These are phyloP conservation scores for Deilephila elpenor DNA, from an alignment of 2,888 invertebrate species.

Conservation along the genomic window DNA sequence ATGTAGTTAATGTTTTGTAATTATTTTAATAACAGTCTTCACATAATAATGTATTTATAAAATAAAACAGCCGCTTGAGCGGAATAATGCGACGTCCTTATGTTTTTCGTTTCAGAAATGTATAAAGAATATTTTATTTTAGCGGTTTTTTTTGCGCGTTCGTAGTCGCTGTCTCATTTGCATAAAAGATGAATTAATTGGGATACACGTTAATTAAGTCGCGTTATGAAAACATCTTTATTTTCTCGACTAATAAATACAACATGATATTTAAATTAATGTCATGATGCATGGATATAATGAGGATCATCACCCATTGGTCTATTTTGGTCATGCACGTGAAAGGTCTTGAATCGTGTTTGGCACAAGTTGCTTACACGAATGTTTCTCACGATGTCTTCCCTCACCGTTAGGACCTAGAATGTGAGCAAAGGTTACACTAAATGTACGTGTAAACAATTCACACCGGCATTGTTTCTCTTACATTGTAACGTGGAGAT, in stretches of 20 bases:
- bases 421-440: constrained; percentile 27
- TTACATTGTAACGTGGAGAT: background rate
- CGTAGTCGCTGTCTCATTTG: background rate
- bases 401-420: constrained; percentile 23
- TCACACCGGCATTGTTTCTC: constrained; percentile 19
- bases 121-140: constrained; percentile 13
- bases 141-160: background rate
- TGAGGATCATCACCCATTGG: background rate
- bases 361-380: constrained; percentile 22
- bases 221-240: background rate
- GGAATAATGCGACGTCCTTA: background rate
- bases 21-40: constrained; percentile 73
- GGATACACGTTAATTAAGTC: background rate
- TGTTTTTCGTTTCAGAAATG: constrained; percentile 13
- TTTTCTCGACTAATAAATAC: background rate
- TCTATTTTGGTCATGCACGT: constrained; percentile 18
- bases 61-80: constrained; percentile 9
- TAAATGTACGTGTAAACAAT: constrained; percentile 15
- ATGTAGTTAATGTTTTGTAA: constrained; percentile 61
- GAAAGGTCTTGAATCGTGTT: constrained; percentile 22
- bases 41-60: constrained; percentile 47
- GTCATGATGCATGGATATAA: background rate
- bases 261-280: background rate
- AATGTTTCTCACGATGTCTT: constrained; percentile 25
- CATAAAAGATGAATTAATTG: background rate